Evolutionary conservation across 2,797 vertebrate species (phyloP).

Genomic region (Acanthornis magna): DNA sequence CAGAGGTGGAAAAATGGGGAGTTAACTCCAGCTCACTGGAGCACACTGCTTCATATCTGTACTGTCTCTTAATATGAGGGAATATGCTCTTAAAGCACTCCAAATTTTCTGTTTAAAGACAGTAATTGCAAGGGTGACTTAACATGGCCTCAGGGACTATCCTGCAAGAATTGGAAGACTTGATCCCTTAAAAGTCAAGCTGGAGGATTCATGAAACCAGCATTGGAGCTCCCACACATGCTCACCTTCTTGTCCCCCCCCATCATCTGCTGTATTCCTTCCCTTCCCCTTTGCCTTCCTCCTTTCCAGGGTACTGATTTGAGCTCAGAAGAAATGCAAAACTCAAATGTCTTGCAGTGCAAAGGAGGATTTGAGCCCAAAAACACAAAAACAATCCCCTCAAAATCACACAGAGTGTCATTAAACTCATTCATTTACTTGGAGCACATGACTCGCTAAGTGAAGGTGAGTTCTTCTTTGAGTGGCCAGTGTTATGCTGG

Average conservation of each 20-base stretch:
- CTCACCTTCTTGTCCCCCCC: not conserved
- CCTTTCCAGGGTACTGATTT: not conserved
- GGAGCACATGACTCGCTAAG: not conserved
- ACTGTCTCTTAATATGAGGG: slow-evolving; percentile 29
- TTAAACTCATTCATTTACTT: not conserved
- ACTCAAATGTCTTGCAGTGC: not conserved
- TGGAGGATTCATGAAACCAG: not conserved
- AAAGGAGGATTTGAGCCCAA: not conserved
- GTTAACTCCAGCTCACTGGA: slow-evolving; percentile 65
- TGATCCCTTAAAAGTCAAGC: slow-evolving; percentile 38
- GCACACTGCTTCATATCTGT: slow-evolving; percentile 30
- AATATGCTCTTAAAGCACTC: slow-evolving; percentile 54
- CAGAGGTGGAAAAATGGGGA: slow-evolving; percentile 44
- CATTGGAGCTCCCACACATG: not conserved
- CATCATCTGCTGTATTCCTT: too few species aligned
- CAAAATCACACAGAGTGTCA: not conserved
- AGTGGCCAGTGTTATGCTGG: not conserved
- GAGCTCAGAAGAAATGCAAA: not conserved
- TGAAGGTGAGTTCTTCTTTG: not conserved
- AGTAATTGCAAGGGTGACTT: slow-evolving; percentile 64
- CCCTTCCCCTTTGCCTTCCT: not conserved
- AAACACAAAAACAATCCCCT: not conserved
- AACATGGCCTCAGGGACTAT: slow-evolving; percentile 32
- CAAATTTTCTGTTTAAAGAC: slow-evolving; percentile 59
- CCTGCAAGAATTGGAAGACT: slow-evolving; percentile 5